phyloP scores from a whole-genome alignment of 2,113 vertebrate species.

The Hiodon alosoides region DNA sequence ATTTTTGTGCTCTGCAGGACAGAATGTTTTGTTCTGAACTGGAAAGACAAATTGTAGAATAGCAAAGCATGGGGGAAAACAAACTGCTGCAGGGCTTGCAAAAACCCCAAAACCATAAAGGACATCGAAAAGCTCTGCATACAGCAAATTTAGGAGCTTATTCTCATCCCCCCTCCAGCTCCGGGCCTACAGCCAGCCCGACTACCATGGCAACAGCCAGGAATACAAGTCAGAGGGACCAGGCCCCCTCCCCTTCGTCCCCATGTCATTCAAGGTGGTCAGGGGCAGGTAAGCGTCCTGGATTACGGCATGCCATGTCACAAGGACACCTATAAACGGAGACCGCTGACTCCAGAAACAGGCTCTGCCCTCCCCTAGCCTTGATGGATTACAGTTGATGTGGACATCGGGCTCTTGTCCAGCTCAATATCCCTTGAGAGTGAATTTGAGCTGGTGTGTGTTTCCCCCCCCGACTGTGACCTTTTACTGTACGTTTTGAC shows the following conservation, averaged over 20 bases:
- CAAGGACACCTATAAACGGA: background rate
- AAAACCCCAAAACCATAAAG: background rate
- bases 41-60: background rate
- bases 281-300: constrained; percentile 71
- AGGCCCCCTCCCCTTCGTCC: constrained; percentile 58
- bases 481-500: background rate
- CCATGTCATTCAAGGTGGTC: constrained; percentile 76
- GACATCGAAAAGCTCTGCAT: background rate
- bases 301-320: background rate
- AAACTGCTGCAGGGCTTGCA: background rate
- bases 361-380: background rate
- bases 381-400: background rate
- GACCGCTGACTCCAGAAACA: background rate
- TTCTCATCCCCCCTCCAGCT: constrained; percentile 58
- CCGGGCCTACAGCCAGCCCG: constrained; percentile 66
- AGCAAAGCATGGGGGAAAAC: no score
- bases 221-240: constrained; percentile 63
- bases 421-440: background rate
- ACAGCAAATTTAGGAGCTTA: background rate
- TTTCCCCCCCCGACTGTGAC: background rate
- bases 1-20: no score
- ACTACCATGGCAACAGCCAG: constrained; percentile 66
- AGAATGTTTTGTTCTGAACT: background rate
- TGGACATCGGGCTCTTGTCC: background rate
- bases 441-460: background rate